Conservation (phyloP, 1,140 invertebrate species). For the Chlorops oryzae region DNA sequence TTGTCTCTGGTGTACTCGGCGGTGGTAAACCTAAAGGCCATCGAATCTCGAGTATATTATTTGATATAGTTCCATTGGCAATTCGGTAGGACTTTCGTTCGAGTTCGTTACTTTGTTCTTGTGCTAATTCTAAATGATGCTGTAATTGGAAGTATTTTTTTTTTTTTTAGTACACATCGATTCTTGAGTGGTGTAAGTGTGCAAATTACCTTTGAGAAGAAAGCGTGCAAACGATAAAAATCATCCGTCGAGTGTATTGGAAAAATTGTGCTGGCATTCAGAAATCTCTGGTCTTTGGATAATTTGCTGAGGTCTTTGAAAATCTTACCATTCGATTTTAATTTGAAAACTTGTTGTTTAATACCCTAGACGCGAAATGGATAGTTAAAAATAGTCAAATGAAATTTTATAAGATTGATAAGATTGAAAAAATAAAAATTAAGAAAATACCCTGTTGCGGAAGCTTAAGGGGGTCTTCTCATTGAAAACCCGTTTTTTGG, state of each 20-base stretch:
- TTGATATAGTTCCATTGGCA: slow-evolving; percentile 48
- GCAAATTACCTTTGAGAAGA: slow-evolving; percentile 58
- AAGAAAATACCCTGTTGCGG: too few relatives aligned
- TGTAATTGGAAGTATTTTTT: slow-evolving; percentile 19
- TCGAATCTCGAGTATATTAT: slow-evolving; percentile 50
- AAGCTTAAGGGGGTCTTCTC: too few relatives aligned
- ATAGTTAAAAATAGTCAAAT: too few relatives aligned
- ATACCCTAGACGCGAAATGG: too few relatives aligned
- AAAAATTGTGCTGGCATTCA: slow-evolving; percentile 58
- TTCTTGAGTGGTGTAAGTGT: too few relatives aligned
- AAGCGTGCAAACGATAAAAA: slow-evolving; percentile 66
- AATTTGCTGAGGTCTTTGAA: slow-evolving; percentile 49
- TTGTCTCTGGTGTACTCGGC: slow-evolving; percentile 59
- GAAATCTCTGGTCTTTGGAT: slow-evolving; percentile 50
- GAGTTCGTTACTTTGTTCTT: slow-evolving; percentile 51
- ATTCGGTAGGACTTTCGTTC: slow-evolving; percentile 43
- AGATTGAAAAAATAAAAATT: too few relatives aligned
- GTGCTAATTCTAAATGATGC: slow-evolving; percentile 50
- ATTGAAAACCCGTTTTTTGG: too few relatives aligned
- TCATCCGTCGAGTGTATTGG: slow-evolving; percentile 58
- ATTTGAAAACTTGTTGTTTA: slow-evolving; percentile 50
- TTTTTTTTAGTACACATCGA: too few relatives aligned
- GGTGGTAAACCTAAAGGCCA: slow-evolving; percentile 79
- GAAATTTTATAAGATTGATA: too few relatives aligned
- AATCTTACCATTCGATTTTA: slow-evolving; percentile 52